Conservation (phyloP, 2,113 vertebrate genomes). For the Sprattus sprattus region DNA sequence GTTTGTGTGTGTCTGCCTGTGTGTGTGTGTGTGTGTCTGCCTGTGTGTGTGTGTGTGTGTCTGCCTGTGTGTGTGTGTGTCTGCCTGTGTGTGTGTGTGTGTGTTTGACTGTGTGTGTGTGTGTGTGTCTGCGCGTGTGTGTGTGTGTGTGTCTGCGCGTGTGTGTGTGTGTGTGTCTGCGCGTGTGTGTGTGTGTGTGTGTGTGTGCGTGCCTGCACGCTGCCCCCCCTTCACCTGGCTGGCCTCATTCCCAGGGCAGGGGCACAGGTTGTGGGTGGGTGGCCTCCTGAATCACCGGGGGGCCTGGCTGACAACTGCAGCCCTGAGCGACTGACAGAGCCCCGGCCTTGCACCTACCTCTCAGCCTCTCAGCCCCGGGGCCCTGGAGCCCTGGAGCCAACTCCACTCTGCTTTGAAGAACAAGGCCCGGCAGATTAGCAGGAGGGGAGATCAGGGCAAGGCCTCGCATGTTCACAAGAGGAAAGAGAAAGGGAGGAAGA, state of each 20-base stretch:
- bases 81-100: no score
- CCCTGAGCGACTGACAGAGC: neutral
- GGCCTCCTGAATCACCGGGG: slow-evolving; percentile 42
- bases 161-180: neutral
- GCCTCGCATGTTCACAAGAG: neutral
- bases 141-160: no score
- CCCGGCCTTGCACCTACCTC: slow-evolving; percentile 37
- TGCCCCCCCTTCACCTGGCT: slow-evolving; percentile 43
- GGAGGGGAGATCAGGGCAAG: slow-evolving; percentile 21
- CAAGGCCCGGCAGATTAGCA: slow-evolving; percentile 26
- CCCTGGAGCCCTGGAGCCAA: no score
- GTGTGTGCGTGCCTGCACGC: slow-evolving; percentile 17
- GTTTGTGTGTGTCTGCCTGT: neutral
- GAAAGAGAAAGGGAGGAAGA: neutral
- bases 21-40: no score
- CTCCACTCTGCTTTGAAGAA: slow-evolving; percentile 43
- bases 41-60: no score
- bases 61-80: no score
- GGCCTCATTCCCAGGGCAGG: slow-evolving; percentile 41
- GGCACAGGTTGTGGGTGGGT: slow-evolving; percentile 63
- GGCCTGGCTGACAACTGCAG: neutral
- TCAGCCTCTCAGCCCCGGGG: slow-evolving; percentile 4
- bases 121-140: no score
- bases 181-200: neutral
- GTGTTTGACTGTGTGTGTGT: no score